Evolutionary conservation across 2,797 vertebrate genomes (phyloP), one percentile per base, ranked within the genome.

Genomic region (Pelodytes ibericus): DNA sequence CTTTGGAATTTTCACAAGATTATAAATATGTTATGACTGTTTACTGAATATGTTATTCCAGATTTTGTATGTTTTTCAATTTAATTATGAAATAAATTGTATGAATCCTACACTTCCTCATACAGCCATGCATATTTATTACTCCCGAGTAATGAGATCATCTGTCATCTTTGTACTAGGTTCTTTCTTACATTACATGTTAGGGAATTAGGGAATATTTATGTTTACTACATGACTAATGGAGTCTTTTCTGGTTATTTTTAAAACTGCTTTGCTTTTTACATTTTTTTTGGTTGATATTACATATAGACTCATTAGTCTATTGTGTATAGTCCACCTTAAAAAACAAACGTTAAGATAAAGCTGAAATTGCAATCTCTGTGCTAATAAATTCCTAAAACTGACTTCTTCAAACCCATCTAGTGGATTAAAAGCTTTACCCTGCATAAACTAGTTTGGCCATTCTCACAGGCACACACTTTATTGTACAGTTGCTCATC

Each of bases 81-180:
- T 60, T 60, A 60, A 60, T 60, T 60, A 30, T 60, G 18, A 60
- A 60, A 60, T 2, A 13, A 31, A n/a, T 60, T 60, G 26, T 58
- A 27, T 30, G 5, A 31, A 60, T 60, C 25, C 58, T 30, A 30
- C 26, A 31, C 58, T 60, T 60, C 27, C 27, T 29, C 29, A 30
- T 3, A n/a, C 15, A 6, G 5, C 31, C 29, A 31, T 60, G 31
- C 58, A 60, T 60, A 60, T 60, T 60, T 60, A 60, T 60, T 60
- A 60, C 27, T 30, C 25, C 18, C 16, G 27, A 31, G 27, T 58
- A 58, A 58, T 58, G 56, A 27, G 24, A 53, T 53, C 49, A 53
- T 53, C 49, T 22, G n/a, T 53, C 49, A 22, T 24, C 49, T 6
- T 11, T 5, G 2, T 22, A 4, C 16, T 8, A 9, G 13, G 41